Evolutionary conservation across 2,113 vertebrate species (phyloP), one percentile per base, ranked within the genome.

Genomic region (Empidonax alnorum): DNA sequence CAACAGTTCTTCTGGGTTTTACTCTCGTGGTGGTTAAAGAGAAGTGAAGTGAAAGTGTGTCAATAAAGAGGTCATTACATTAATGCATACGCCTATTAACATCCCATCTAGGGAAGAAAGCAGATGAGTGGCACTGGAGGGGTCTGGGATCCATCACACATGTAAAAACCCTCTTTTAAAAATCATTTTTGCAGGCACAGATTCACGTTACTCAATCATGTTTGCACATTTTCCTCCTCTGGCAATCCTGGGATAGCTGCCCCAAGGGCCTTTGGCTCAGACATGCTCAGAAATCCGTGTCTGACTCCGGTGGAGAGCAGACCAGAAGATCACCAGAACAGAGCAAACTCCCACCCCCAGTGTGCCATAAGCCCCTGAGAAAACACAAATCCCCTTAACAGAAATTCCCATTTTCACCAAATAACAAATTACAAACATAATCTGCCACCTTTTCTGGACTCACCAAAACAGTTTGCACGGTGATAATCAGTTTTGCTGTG

Each of bases 1-100:
- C 89, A 94, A 96, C 87, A 83, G 90, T 94, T 96, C 94, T 90
- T 90, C 77, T 95, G 95, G 86, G 80, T 93, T 93, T 93, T 97
- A 52, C 82, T 95, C 97, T 96, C 63, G 1, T 46, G 96, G 92
- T 94, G 86, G 84, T 96, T 92, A 90, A 97, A 82, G 52, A 96
- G 90, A 95, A 95, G 90, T 49, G 73, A 93, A 96, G 93, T 35
- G 50, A 97, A 94, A 94, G 44, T 52, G 67, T 92, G 95, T 97
- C 95, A 95, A 84, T 94, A 94, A 94, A 85, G 76, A 90, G 96
- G 93, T 97, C 87, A 95, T 91, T 82, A 55, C n/a, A 52, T 87
- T 94, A 92, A 94, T 94, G 78, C 90, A 55, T 82, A 74, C 44
- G 23, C 86, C 85, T 96, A 96, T 93, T 96, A 97, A 96, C 96